These are phyloP conservation scores for Sesia bembeciformis DNA, from an alignment of 2,888 invertebrate genomes.

Conservation along the genomic window DNA sequence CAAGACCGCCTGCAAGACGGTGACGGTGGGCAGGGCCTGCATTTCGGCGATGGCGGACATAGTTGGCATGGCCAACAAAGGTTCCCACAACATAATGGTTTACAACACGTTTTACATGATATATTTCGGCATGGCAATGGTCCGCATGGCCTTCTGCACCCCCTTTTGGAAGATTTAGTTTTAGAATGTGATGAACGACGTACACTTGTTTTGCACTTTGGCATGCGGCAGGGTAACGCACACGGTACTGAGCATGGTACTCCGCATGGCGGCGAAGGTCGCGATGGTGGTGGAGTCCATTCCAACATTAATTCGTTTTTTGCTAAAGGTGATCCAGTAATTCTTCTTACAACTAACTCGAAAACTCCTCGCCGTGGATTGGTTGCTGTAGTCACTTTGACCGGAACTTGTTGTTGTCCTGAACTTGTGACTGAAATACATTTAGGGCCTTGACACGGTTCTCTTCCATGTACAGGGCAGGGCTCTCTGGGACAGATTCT, in stretches of 20 bases:
- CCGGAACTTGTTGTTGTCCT: constrained; percentile 35
- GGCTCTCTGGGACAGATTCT: constrained; percentile 42
- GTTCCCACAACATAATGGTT: not conserved
- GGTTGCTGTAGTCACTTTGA: constrained; percentile 41
- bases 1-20: constrained; percentile 3
- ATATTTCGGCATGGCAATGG: constrained; percentile 16
- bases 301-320: constrained; percentile 62
- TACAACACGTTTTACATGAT: constrained; percentile 1
- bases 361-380: constrained; percentile 63
- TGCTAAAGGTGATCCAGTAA: constrained; percentile 55
- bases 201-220: constrained; percentile 8
- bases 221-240: constrained; percentile 6
- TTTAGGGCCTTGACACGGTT: constrained; percentile 49
- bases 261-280: not conserved
- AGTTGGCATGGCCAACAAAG: not conserved
- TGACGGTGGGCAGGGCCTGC: constrained; percentile 7
- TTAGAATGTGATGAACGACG: constrained; percentile 8
- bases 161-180: constrained; percentile 11
- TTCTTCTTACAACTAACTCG: constrained; percentile 52
- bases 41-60: not conserved
- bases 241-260: constrained; percentile 6
- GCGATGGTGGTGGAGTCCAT: constrained; percentile 53
- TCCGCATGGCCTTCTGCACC: constrained; percentile 29
- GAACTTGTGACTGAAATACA: constrained; percentile 35
- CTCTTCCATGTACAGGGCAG: constrained; percentile 41